Percentiles rank a stretch among this genome's conserved stretches.
phyloP scores from a whole-genome alignment of 2,888 invertebrate species.

The Tetramorium bicarinatum region DNA sequence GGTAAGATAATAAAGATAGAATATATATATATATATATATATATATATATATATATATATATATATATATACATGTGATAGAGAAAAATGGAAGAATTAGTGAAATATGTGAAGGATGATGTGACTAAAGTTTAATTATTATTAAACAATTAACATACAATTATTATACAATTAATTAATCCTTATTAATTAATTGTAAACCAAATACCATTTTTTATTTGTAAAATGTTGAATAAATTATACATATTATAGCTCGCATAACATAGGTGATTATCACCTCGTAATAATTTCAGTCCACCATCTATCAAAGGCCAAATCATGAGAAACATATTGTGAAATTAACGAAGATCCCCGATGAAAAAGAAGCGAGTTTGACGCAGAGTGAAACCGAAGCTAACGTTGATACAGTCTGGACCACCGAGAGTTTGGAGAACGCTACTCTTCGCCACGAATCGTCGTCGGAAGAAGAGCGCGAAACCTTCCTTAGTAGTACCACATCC shows the following conservation, averaged over 20 bases:
- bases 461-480: background rate
- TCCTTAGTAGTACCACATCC: background rate
- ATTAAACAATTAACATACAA: too few relatives aligned
- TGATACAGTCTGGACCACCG: background rate
- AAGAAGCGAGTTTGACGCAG: background rate
- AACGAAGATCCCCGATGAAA: background rate
- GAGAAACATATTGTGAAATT: conserved; percentile 29
- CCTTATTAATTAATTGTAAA: too few relatives aligned
- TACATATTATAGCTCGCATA: background rate
- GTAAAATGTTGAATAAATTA: too few relatives aligned
- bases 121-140: too few relatives aligned
- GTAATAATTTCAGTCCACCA: conserved; percentile 13
- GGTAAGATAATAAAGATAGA: too few relatives aligned
- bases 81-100: too few relatives aligned
- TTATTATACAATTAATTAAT: too few relatives aligned
- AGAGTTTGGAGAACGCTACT: background rate
- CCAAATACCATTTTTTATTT: too few relatives aligned
- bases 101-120: too few relatives aligned
- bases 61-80: too few relatives aligned
- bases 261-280: background rate
- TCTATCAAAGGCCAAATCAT: conserved; percentile 1
- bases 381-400: background rate
- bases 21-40: too few relatives aligned
- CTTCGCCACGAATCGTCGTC: background rate
- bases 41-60: too few relatives aligned